A percentile compares a stretch with the other conserved stretches of the same genome.
Conservation (phyloP, 2,113 vertebrate species). For the Apteryx owenii region DNA sequence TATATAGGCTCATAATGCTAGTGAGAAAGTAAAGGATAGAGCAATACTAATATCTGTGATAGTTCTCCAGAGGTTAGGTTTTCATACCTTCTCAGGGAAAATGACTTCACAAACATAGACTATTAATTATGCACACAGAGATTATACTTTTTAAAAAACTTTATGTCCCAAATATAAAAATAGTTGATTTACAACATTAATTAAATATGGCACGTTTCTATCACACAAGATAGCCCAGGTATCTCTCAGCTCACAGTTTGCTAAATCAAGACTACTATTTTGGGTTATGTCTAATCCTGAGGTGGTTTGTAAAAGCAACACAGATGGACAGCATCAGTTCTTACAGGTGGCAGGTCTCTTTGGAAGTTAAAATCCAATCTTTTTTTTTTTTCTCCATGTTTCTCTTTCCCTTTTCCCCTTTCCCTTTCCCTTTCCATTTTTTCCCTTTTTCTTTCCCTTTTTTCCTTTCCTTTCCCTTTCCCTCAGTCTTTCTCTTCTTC, state of each 20-base stretch:
- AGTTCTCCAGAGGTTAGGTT: not conserved
- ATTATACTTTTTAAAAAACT: not conserved
- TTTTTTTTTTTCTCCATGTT: too few relatives aligned
- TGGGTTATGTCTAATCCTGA: not conserved
- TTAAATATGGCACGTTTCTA: not conserved
- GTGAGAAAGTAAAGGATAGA: not conserved
- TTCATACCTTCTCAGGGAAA: not conserved
- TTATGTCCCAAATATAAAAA: not conserved
- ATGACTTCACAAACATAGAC: rapidly evolving
- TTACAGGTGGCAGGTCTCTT: not conserved
- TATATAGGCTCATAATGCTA: not conserved
- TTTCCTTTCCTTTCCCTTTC: not conserved
- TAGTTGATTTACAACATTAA: not conserved
- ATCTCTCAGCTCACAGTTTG: not conserved
- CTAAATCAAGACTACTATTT: not conserved
- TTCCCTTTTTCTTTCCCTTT: not conserved
- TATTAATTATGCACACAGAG: not conserved
- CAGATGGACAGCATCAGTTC: not conserved
- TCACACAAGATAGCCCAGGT: not conserved
- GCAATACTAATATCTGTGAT: conserved; percentile 2
- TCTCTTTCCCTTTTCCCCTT: not conserved
- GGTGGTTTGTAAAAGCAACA: not conserved
- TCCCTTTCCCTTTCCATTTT: not conserved
- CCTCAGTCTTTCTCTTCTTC: not conserved
- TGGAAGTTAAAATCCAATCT: not conserved